Base-by-base conservation (phyloP, 1,140 invertebrate genomes). In the Leptoteleia sp. region DNA sequence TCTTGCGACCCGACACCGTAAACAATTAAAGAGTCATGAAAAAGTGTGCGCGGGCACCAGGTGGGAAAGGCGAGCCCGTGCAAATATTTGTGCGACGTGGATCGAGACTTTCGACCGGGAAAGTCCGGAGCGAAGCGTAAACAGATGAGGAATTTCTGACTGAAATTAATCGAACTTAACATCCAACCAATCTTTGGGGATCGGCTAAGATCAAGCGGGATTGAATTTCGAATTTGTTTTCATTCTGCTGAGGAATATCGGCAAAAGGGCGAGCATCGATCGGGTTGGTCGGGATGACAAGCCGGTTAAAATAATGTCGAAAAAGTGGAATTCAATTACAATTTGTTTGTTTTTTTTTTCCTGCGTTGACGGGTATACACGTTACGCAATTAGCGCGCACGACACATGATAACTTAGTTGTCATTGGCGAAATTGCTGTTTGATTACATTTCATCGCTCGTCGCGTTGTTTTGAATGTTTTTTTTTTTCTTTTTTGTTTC, bases 111-210 rank as follows among this genome's bases (percentile, higher is more conserved):
- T 40, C 17, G 42, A 40, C 31, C 2, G 35, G 52, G 40, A 61
- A 70, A 59, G 65, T 59, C 52, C n/a, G n/a, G 45, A 33, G 54
- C 27, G 35, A 59, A 43, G 35, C 65, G 54, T 70, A 70, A 70
- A 59, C 54, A 59, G 59, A 57, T 57, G 54, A 43, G n/a, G 45
- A 70, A 70, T 70, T 50, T 37, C 35, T 35, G 25, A 70, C 33
- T 42, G 12, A 61, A 71, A 71, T 61, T 71, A 71, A 71, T 71
- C 45, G 67, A 71, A 71, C 54, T 61, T 45, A 61, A 59, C 54
- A 50, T 19, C 31, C 50, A 40, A 4, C 47, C 11, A 37, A 52
- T 25, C 16, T 40, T 45, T 52, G 52, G 54, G 54, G 55, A 72
- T 72, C 47, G 47, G 29, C 33, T 9, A 40, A 64, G 70, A 48